A percentile compares a stretch with the other conserved stretches of the same genome.
These are phyloP conservation scores for Mobula hypostoma DNA, from an alignment of 2,113 vertebrate genomes.

Conservation along the genomic window DNA sequence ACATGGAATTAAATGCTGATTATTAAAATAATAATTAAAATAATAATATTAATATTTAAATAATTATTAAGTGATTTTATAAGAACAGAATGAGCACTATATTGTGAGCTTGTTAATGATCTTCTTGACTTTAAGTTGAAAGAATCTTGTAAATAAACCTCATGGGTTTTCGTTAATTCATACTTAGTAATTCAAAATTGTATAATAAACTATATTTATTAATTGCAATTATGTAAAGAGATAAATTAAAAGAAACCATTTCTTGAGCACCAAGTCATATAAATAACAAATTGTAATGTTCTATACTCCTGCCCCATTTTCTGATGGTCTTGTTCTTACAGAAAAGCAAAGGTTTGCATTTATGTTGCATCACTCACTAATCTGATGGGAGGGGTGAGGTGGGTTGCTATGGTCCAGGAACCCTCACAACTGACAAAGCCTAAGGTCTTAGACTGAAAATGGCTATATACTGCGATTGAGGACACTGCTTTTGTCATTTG, in stretches of 20 bases:
- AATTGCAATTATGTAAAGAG: neutral
- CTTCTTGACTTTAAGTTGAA: neutral
- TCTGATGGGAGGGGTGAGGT: too few species aligned
- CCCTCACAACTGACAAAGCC: too few species aligned
- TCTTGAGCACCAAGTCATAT: too few species aligned
- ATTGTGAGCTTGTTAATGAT: constrained; percentile 14
- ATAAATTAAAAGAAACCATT: neutral
- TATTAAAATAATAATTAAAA: too few species aligned
- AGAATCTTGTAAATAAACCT: neutral
- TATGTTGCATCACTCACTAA: neutral
- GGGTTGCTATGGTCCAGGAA: too few species aligned
- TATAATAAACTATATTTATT: constrained; percentile 17
- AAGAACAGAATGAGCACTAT: neutral
- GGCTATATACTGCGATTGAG: too few species aligned
- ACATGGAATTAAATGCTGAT: constrained; percentile 4
- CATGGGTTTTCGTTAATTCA: neutral
- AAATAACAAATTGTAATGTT: neutral
- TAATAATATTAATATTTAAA: too few species aligned
- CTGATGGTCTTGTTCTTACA: neutral
- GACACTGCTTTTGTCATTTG: too few species aligned
- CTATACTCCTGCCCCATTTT: neutral
- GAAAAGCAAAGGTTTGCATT: neutral
- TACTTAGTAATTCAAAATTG: neutral
- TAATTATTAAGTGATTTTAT: constrained; percentile 2
- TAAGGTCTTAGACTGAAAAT: too few species aligned